Percentiles rank a stretch among this genome's conserved stretches.
These are phyloP conservation scores for Stichopus horrens DNA, from an alignment of 53 echinoderm and acorn worm genomes.

Conservation along the genomic window DNA sequence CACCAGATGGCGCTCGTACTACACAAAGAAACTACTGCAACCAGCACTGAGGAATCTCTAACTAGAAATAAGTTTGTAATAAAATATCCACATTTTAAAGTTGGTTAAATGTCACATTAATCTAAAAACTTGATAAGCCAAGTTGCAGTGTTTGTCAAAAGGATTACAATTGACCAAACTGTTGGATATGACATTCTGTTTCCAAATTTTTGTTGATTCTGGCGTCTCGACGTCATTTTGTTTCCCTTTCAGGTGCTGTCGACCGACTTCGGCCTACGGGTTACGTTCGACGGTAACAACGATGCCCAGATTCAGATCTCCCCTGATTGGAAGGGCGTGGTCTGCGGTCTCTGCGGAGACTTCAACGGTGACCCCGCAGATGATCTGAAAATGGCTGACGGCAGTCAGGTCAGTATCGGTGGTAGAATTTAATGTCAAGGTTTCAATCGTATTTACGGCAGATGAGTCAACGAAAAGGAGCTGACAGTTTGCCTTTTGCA, in stretches of 20 bases:
- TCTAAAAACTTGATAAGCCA: background rate
- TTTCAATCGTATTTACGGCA: no score
- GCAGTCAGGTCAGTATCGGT: constrained; percentile 7
- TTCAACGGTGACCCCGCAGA: constrained; percentile 55
- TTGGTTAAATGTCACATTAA: no score
- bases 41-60: no score
- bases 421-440: no score
- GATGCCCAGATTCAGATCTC: constrained; percentile 45
- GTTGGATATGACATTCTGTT: background rate
- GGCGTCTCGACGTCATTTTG: background rate
- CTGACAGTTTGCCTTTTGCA: no score
- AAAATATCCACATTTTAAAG: no score
- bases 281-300: constrained; percentile 54
- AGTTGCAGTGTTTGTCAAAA: background rate
- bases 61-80: no score
- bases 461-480: no score
- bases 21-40: no score
- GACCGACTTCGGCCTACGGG: constrained; percentile 59
- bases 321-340: constrained; percentile 50
- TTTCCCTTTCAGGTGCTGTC: constrained; percentile 52
- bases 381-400: constrained; percentile 52
- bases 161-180: background rate
- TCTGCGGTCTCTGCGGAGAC: constrained; percentile 71
- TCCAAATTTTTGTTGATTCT: background rate
- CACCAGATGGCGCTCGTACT: no score